Percentiles rank a stretch among this genome's conserved stretches.
Evolutionary conservation across 2,888 invertebrate species (phyloP).

Genomic region (Eupithecia tripunctaria): DNA sequence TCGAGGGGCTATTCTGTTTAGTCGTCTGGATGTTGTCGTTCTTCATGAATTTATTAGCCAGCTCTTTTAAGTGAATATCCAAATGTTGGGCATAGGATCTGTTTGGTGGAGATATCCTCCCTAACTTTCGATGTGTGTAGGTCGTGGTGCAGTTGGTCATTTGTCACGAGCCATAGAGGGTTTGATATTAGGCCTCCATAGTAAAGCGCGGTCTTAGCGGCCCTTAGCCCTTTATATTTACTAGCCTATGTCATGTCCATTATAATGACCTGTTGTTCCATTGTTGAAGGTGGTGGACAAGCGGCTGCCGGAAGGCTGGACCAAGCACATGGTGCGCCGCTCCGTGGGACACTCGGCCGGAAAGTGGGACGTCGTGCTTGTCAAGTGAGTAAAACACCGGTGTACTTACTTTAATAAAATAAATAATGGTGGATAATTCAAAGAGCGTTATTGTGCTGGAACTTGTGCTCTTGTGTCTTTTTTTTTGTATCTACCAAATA

Average conservation of each 20-base stretch:
- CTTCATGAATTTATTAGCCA: no score
- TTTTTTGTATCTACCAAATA: no score
- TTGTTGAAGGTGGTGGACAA: constrained; percentile 89
- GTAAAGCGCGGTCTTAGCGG: background rate
- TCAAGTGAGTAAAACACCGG: constrained; percentile 77
- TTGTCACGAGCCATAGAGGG: no score
- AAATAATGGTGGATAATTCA: background rate
- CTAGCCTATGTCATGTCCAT: background rate
- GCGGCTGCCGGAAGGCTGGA: constrained; percentile 90
- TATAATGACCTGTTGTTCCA: background rate
- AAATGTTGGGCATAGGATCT: no score
- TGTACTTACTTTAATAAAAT: no score
- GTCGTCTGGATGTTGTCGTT: no score
- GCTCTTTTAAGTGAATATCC: no score
- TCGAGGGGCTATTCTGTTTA: no score
- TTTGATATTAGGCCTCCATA: no score
- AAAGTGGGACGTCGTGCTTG: constrained; percentile 92
- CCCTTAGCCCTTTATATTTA: background rate
- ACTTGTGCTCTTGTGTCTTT: background rate
- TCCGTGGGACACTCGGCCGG: constrained; percentile 88
- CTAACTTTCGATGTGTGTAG: no score
- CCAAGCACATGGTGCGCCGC: constrained; percentile 90
- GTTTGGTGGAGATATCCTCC: no score
- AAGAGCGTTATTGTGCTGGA: background rate
- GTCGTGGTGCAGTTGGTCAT: no score